These are phyloP conservation scores for Microtus ochrogaster DNA, from an alignment of 2,113 vertebrate genomes.

Conservation along the genomic window DNA sequence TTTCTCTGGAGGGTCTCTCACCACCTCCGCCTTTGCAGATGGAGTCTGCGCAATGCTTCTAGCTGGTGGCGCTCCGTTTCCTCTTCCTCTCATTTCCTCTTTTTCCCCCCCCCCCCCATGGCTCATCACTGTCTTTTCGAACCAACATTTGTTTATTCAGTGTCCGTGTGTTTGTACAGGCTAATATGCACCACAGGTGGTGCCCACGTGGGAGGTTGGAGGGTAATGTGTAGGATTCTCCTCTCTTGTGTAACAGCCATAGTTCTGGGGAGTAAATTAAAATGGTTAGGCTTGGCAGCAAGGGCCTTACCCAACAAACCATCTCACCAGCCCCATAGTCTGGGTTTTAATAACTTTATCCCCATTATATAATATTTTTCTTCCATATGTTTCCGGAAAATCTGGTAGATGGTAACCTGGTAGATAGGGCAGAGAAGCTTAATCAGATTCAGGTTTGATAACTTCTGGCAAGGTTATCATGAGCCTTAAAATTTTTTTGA, in stretches of 20 bases:
- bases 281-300: no score
- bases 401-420: background rate
- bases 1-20: background rate
- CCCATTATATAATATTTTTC: background rate
- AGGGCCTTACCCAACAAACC: background rate
- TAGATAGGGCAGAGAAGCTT: background rate
- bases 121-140: background rate
- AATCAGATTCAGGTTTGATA: conserved; percentile 25
- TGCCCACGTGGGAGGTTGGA: background rate
- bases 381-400: background rate
- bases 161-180: background rate
- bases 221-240: background rate
- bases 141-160: background rate
- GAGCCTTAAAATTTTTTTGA: background rate
- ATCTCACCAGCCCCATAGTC: background rate
- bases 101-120: background rate
- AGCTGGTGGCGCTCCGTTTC: background rate
- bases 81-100: background rate
- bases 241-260: background rate
- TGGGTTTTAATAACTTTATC: background rate
- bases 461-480: background rate
- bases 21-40: background rate
- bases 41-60: background rate
- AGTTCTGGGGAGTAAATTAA: background rate
- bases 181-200: background rate